phyloP scores from a whole-genome alignment of 2,888 invertebrate species.

The Drosophila falleni region DNA sequence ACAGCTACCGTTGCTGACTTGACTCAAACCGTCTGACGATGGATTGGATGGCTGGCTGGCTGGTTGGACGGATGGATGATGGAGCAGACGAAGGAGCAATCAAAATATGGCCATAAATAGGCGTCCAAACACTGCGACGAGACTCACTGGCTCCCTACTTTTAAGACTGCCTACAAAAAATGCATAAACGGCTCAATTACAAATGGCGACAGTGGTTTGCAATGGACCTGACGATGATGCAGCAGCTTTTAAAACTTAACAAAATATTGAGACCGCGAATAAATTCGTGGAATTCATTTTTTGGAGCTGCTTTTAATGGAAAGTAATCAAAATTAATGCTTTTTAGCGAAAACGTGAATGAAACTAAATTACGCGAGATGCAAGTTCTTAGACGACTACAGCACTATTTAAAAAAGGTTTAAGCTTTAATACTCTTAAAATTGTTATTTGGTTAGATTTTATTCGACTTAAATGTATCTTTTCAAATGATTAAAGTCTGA shows the following conservation, averaged over 20 bases:
- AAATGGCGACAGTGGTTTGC: constrained; percentile 67
- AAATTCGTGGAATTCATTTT: constrained; percentile 40
- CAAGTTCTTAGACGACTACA: background rate
- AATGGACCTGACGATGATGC: constrained; percentile 25
- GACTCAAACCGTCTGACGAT: constrained; percentile 21
- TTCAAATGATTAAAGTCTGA: no score
- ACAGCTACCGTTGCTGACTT: constrained; percentile 43
- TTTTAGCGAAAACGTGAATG: constrained; percentile 12
- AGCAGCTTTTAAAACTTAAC: constrained; percentile 44
- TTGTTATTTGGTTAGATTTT: no score
- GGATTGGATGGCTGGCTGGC: constrained; percentile 32
- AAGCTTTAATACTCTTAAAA: no score
- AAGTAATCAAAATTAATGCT: constrained; percentile 48
- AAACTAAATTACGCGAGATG: background rate
- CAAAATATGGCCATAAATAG: constrained; percentile 76
- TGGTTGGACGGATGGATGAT: constrained; percentile 25
- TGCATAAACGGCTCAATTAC: constrained; percentile 69
- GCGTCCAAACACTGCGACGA: constrained; percentile 41
- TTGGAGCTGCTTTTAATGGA: constrained; percentile 25
- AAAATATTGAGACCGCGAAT: constrained; percentile 37
- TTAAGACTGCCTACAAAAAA: constrained; percentile 19
- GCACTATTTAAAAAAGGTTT: background rate
- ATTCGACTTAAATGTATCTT: no score
- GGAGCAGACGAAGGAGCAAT: constrained; percentile 57
- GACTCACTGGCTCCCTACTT: constrained; percentile 1